phyloP scores from a whole-genome alignment of 2,113 vertebrate species.

The Malurus alboscapulatus region DNA sequence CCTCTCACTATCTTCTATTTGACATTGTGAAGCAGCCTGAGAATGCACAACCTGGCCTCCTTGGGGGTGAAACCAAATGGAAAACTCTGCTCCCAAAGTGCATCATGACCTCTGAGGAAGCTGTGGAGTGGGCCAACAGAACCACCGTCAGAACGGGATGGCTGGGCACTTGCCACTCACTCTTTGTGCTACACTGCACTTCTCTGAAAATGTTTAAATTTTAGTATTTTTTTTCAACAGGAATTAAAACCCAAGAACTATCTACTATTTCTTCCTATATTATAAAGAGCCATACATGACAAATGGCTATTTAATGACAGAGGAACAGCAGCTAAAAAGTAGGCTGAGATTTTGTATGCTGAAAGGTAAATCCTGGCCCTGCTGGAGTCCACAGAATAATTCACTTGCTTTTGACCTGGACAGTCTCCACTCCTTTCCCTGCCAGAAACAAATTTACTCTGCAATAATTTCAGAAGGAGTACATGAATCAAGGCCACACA shows the following conservation, averaged over 20 bases:
- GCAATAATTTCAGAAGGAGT: background rate
- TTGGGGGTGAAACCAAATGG: background rate
- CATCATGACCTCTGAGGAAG: background rate
- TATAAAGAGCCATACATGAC: background rate
- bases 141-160: background rate
- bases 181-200: background rate
- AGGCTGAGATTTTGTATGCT: background rate
- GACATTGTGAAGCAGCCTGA: background rate
- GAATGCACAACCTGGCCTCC: background rate
- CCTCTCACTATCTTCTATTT: background rate
- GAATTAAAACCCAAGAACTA: background rate
- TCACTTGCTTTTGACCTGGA: background rate
- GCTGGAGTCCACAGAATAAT: background rate
- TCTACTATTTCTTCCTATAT: background rate
- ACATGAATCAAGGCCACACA: background rate
- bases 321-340: background rate
- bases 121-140: background rate
- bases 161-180: background rate
- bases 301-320: background rate
- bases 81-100: rapidly evolving
- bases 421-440: background rate
- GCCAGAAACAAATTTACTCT: background rate
- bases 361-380: background rate
- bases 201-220: background rate
- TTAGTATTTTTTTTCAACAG: background rate